Percentiles rank a stretch among this genome's conserved stretches.
These are phyloP conservation scores for Heliothis subflexa DNA, from an alignment of 1,140 invertebrate genomes.

Conservation along the genomic window DNA sequence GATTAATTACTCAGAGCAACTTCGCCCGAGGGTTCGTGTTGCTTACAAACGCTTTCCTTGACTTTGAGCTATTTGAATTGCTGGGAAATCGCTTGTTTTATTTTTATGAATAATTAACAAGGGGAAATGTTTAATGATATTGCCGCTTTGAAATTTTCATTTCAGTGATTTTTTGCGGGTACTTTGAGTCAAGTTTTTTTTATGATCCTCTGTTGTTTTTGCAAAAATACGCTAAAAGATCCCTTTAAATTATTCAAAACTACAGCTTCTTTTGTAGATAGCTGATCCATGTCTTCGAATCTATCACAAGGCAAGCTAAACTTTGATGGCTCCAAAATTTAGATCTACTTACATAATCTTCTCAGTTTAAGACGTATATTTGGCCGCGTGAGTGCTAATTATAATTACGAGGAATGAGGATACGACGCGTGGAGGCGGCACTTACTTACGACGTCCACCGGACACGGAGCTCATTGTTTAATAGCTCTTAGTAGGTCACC, in stretches of 20 bases:
- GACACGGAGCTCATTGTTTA: constrained; percentile 53
- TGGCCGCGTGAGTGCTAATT: constrained; percentile 36
- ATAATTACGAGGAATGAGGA: constrained; percentile 47
- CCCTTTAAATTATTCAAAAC: too few species aligned
- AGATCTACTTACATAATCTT: background rate
- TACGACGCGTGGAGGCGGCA: constrained; percentile 49
- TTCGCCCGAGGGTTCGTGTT: constrained; percentile 54
- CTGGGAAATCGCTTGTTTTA: constrained; percentile 38
- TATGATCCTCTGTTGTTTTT: background rate
- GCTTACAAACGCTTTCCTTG: constrained; percentile 37
- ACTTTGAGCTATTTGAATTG: constrained; percentile 37
- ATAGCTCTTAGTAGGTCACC: constrained; percentile 51
- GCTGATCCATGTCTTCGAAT: too few species aligned
- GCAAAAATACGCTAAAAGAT: too few species aligned
- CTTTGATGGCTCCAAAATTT: background rate
- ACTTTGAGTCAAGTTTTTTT: constrained; percentile 6
- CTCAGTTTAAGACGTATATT: background rate
- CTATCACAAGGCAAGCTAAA: background rate
- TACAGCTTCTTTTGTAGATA: too few species aligned
- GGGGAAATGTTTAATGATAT: constrained; percentile 44
- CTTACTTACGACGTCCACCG: constrained; percentile 25
- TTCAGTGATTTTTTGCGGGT: background rate
- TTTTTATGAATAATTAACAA: constrained; percentile 49
- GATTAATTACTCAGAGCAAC: constrained; percentile 75
- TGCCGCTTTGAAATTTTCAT: constrained; percentile 24